A percentile compares a stretch with the other conserved stretches of the same genome.
Conservation (phyloP, 2,888 invertebrate species). For the Tetanocera ferruginea region DNA sequence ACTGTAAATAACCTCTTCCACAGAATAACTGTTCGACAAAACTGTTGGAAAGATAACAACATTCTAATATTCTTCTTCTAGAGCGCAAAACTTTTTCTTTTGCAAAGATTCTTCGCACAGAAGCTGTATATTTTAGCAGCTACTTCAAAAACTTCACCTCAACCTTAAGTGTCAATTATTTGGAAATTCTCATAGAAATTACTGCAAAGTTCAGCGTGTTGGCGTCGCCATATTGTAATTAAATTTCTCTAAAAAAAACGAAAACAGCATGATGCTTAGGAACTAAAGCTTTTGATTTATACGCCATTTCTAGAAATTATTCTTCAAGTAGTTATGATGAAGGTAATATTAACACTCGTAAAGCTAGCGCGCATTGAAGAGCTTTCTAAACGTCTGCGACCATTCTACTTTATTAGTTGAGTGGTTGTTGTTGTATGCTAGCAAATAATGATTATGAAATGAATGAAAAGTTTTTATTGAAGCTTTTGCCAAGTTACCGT, state of each 20-base stretch:
- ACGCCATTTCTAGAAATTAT: neutral
- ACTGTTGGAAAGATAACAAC: no score
- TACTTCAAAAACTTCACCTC: neutral
- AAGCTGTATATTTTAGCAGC: neutral
- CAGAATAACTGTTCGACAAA: no score
- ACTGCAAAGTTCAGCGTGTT: neutral
- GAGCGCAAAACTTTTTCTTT: no score
- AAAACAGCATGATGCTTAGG: neutral
- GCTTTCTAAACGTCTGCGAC: neutral
- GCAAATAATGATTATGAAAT: no score
- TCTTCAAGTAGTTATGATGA: neutral
- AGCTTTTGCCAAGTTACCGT: no score
- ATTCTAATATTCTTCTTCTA: no score
- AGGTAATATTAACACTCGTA: neutral
- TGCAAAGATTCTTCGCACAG: no score
- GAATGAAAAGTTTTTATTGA: no score
- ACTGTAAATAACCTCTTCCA: no score
- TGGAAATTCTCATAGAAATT: neutral
- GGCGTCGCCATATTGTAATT: neutral
- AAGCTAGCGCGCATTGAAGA: neutral
- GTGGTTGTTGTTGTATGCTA: no score
- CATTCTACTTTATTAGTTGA: neutral
- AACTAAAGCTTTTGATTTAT: neutral
- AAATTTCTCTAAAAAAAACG: neutral
- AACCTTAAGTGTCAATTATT: constrained; percentile 14